These are phyloP conservation scores for Eristalis tenax DNA, from an alignment of 2,888 invertebrate species.

Conservation along the genomic window DNA sequence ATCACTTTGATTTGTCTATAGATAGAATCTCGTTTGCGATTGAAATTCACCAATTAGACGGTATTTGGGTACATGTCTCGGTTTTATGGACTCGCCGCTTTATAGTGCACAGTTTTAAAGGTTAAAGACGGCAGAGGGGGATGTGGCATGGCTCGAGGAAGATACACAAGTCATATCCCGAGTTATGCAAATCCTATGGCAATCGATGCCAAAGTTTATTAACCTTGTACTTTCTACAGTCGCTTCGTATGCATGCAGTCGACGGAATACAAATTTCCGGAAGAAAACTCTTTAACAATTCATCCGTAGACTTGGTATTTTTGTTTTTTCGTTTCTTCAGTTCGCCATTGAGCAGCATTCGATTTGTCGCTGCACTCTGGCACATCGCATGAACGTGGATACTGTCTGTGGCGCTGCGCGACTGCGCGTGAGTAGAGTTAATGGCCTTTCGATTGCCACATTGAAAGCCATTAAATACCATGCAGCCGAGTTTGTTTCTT, in stretches of 20 bases:
- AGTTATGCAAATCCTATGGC: conserved; percentile 28
- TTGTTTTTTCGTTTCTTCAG: background rate
- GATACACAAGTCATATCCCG: too few species aligned
- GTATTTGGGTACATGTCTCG: background rate
- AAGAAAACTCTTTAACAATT: conserved; percentile 51
- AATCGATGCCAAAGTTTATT: conserved; percentile 27
- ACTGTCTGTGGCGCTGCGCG: background rate
- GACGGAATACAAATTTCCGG: conserved; percentile 59
- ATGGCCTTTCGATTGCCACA: conserved; percentile 61
- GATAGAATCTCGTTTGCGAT: background rate
- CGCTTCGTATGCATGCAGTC: conserved; percentile 29
- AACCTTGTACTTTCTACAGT: conserved; percentile 66
- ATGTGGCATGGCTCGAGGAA: background rate
- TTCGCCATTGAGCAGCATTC: conserved; percentile 36
- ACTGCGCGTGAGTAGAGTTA: conserved; percentile 49
- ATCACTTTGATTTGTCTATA: background rate
- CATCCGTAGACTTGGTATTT: conserved; percentile 9
- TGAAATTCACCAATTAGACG: background rate
- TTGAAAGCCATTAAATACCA: conserved; percentile 48
- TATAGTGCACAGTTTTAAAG: background rate
- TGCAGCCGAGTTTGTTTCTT: conserved; percentile 3
- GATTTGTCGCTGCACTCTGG: conserved; percentile 19
- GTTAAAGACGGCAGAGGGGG: background rate
- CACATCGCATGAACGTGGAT: background rate
- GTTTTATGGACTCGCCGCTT: background rate